phyloP scores from a whole-genome alignment of 2,797 vertebrate species.

The Argya squamiceps region DNA sequence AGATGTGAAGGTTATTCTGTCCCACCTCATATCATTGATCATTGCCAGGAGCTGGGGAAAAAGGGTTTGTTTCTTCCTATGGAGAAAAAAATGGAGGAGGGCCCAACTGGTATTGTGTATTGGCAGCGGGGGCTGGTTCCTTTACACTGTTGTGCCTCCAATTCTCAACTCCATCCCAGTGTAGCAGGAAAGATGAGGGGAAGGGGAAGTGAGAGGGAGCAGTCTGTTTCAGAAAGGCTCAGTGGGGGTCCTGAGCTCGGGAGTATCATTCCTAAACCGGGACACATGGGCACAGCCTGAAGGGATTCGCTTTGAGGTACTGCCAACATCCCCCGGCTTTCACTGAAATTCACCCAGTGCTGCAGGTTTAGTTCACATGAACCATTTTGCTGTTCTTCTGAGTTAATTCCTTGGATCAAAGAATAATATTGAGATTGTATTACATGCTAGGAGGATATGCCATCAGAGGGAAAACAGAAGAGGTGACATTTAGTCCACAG shows the following conservation, averaged over 20 bases:
- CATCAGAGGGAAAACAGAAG: background rate
- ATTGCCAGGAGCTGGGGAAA: too few relatives aligned
- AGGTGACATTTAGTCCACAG: background rate
- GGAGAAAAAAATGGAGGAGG: too few relatives aligned
- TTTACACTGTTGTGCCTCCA: background rate
- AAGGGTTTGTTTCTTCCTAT: background rate
- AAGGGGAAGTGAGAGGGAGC: background rate
- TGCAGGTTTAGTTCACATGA: background rate
- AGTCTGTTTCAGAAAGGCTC: background rate
- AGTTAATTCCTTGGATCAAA: background rate
- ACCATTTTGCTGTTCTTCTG: background rate
- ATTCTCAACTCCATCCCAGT: background rate
- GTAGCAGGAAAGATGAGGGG: background rate
- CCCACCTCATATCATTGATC: background rate
- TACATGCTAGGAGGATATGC: background rate
- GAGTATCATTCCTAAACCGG: background rate
- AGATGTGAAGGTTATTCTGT: background rate
- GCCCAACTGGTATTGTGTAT: accelerated
- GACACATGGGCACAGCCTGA: background rate
- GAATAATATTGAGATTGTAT: background rate
- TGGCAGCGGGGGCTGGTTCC: background rate
- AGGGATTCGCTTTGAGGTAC: background rate
- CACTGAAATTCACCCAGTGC: accelerated
- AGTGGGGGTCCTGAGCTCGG: background rate
- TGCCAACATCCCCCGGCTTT: accelerated